Evolutionary conservation across 2,113 vertebrate genomes (phyloP).

Genomic region (Pandion haliaetus): DNA sequence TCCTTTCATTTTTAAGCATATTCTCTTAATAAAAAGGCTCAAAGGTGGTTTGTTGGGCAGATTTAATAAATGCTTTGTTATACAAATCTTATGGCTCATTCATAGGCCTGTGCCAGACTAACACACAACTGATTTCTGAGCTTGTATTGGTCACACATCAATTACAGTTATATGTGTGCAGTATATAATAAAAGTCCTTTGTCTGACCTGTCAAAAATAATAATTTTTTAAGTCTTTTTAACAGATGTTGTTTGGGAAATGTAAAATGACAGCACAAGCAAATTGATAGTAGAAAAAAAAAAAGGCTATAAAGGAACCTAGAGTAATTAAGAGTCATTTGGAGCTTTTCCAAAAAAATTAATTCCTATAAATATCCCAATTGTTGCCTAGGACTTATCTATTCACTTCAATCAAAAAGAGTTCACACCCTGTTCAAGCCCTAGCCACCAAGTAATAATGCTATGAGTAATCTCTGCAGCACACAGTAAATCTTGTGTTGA

Average conservation of each 20-base stretch:
- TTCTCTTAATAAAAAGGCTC: neutral
- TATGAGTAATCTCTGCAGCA: neutral
- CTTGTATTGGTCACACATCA: neutral
- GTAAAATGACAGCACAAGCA: neutral
- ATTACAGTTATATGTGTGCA: neutral
- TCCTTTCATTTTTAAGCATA: neutral
- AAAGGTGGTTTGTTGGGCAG: neutral
- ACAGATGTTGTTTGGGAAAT: neutral
- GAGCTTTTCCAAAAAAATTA: neutral
- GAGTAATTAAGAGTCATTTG: neutral
- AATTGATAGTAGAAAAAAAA: neutral
- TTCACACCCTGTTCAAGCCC: conserved; percentile 3
- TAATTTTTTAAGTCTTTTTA: neutral
- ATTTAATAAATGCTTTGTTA: neutral
- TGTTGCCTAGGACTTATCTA: neutral
- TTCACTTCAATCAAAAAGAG: neutral
- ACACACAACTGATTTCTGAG: neutral
- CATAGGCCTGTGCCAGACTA: neutral
- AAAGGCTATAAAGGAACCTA: neutral
- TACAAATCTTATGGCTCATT: neutral
- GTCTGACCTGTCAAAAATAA: neutral
- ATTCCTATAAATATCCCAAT: neutral
- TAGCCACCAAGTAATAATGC: neutral
- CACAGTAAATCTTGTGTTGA: neutral
- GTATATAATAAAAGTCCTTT: neutral